Evolutionary conservation across 2,888 invertebrate genomes (phyloP), one percentile per base, ranked within the genome.

Genomic region (Toxonevra muliebris): DNA sequence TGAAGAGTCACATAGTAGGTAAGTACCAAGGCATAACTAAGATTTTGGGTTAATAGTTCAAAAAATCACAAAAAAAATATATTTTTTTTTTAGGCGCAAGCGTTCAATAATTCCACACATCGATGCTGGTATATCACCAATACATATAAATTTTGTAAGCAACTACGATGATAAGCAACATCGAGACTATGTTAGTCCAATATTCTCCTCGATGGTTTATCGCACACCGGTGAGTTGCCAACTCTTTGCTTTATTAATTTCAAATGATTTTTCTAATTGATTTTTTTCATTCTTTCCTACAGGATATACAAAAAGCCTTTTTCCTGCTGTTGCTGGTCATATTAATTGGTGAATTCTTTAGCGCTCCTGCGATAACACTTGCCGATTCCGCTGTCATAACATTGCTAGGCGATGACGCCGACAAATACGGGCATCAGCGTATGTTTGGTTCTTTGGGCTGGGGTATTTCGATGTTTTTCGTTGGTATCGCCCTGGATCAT

Each of bases 381-480:
- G 98, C 97, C 0, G 96, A 96, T 84, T 94, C 94, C 0, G 96
- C 95, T 8, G 95, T 94, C 53, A 93, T 96, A 71, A 94, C 94
- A 4, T 87, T 95, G 73, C 89, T 97, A 1, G 96, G 95, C 0
- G 95, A 96, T 80, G 95, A 94, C 80, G 92, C 93, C 0, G 93
- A 93, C 79, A 90, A 91, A 88, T 96, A 98, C 84, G 98, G 98
- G 0, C 94, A 96, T 79, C 98, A 98, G 86, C 90, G 98, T 75
- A 97, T 99, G 96, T 98, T 97, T 82, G 97, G 97, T 1, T 97
- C 97, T 17, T 87, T 98, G 66, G 98, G 98, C 55, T 99, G 98
- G 98, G 98, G 97, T 41, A 87, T 98, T 76, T 94, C 98, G 57
- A 99, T 99, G 98, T 98, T 99, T 86, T 93, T 98, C 83, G 97